These are phyloP conservation scores for Saguinus imperator DNA, from an alignment of 2,113 vertebrate species.

Conservation along the genomic window DNA sequence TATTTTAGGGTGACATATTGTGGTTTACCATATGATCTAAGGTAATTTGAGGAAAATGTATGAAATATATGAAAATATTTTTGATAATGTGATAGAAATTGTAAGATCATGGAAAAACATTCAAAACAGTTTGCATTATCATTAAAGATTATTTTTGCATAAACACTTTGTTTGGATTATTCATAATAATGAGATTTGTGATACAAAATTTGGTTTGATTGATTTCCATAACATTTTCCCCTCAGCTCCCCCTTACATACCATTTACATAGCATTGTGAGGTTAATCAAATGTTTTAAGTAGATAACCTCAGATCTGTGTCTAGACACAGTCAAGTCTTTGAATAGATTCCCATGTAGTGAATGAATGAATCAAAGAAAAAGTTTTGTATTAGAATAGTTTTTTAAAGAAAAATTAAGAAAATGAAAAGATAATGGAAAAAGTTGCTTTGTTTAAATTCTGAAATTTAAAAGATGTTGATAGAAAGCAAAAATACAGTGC, in stretches of 20 bases:
- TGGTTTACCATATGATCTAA: neutral
- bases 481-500: neutral
- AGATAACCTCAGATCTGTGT: accelerated
- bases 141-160: neutral
- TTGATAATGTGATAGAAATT: neutral
- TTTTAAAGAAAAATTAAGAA: neutral
- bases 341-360: neutral
- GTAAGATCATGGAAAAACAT: neutral
- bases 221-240: neutral
- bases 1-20: neutral
- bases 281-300: neutral
- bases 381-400: neutral
- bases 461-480: neutral
- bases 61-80: neutral
- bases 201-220: neutral
- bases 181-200: neutral
- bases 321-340: neutral
- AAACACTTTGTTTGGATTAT: neutral
- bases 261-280: neutral
- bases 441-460: neutral
- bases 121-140: neutral
- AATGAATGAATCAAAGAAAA: neutral
- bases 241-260: neutral
- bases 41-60: neutral
- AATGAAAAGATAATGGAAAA: neutral